Percentiles rank a stretch among this genome's conserved stretches.
These are phyloP conservation scores for Rhinichthys klamathensis DNA, from an alignment of 2,113 vertebrate species.

Conservation along the genomic window DNA sequence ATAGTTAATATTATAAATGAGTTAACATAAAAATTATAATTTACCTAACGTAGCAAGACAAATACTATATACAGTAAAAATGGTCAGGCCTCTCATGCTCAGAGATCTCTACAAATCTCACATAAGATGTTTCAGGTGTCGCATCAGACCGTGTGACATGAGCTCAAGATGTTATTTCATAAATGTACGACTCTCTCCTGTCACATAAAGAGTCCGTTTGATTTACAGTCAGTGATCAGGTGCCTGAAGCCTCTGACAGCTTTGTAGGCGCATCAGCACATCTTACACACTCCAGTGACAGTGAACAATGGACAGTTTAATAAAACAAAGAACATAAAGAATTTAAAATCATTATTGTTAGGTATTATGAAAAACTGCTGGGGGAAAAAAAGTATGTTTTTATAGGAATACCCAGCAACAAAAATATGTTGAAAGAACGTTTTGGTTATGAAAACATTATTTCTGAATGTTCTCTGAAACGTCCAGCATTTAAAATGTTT, in stretches of 20 bases:
- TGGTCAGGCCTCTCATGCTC: not conserved
- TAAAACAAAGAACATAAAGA: slow-evolving; percentile 50
- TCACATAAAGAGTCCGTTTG: slow-evolving; percentile 74
- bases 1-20: too few species aligned
- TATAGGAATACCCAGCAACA: not conserved
- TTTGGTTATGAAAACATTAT: too few species aligned
- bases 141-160: slow-evolving; percentile 58
- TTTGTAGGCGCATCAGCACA: slow-evolving; percentile 77
- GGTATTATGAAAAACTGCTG: too few species aligned
- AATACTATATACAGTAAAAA: not conserved
- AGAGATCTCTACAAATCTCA: not conserved
- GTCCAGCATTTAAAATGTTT: too few species aligned
- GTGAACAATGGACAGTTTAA: slow-evolving; percentile 59
- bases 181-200: slow-evolving; percentile 77
- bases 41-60: not conserved
- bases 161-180: slow-evolving; percentile 78
- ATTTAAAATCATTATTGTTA: slow-evolving; percentile 48
- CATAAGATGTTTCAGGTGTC: not conserved
- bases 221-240: slow-evolving; percentile 81
- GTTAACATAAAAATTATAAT: too few species aligned
- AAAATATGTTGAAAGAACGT: too few species aligned
- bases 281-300: slow-evolving; percentile 51
- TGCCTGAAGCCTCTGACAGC: slow-evolving; percentile 68
- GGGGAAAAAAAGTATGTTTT: not conserved
- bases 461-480: too few species aligned